Conservation (phyloP, 2,797 vertebrate genomes). For the Phoebastria nigripes region DNA sequence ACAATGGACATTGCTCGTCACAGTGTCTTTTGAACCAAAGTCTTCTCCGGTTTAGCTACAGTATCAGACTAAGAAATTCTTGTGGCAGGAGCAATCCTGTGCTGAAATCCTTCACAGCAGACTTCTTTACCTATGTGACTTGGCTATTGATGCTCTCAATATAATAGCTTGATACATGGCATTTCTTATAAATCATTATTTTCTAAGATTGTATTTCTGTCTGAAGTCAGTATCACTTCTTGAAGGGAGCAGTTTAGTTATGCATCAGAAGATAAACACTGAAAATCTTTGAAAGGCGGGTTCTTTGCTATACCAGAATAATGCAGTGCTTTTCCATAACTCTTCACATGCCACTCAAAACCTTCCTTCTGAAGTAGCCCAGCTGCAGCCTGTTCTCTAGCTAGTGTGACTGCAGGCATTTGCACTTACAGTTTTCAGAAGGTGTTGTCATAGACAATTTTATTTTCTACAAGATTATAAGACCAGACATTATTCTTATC, state of each 20-base stretch:
- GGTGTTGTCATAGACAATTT: not conserved
- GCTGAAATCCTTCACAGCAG: not conserved
- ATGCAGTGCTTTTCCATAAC: not conserved
- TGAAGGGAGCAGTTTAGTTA: constrained; percentile 10
- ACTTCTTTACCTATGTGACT: not conserved
- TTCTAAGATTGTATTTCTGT: not conserved
- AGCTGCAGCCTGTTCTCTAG: not conserved
- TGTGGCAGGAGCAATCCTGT: not conserved
- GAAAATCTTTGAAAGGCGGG: not conserved
- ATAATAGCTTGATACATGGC: not conserved
- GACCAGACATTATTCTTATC: not conserved
- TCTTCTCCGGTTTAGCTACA: not conserved
- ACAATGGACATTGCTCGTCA: not conserved
- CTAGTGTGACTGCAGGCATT: not conserved
- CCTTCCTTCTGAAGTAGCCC: not conserved
- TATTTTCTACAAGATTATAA: not conserved
- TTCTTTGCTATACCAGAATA: not conserved
- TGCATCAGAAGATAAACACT: not conserved
- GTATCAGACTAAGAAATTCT: not conserved
- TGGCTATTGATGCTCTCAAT: not conserved
- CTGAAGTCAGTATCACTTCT: not conserved
- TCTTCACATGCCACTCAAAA: not conserved
- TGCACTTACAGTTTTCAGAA: not conserved
- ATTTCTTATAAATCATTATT: not conserved
- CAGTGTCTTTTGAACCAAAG: not conserved